Base-by-base conservation (phyloP, 2,888 invertebrate species). In the Drosophila mimica region DNA sequence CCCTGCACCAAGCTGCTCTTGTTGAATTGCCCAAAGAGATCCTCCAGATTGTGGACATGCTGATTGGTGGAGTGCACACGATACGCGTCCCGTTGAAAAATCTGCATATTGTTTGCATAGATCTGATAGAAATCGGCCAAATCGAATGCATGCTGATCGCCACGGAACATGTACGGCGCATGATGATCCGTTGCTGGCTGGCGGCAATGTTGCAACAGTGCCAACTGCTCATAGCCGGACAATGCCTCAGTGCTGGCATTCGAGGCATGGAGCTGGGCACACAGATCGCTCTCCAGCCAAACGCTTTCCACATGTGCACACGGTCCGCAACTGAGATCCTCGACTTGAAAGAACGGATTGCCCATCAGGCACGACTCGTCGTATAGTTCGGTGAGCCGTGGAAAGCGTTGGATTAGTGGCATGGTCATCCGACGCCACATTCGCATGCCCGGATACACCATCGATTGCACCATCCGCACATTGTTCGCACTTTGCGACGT, bases 301-400 rank as follows among this genome's bases (percentile, higher is more conserved):
- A 97, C 94, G 85, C 95, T 95, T 79, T 94, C 94, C 0, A 97
- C 95, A 83, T 94, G 94, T 88, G 95, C 95, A 88, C 97, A 98
- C 0, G 97, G 97, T 95, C 96, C 96, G 91, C 97, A 97, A 91
- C 97, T 97, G 94, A 97, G 95, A 87, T 97, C 96, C n/a, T 95
- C 94, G 13, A 97, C 95, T 91, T 95, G 95, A 91, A 97, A 98
- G 91, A 96, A 97, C 17, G 97, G 97, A 93, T 98, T 98, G 91
- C 96, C 95, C 81, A 97, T 93, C 43, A 98, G 93, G 91, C 97
- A 98, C 88, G 96, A 96, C 93, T 97, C 97, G 94, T 97, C 97
- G 88, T 98, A 97, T 51, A 96, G 94, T 92, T 96, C 97, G 95
- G 93, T 82, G 92, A 95, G 91, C 43, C 97, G 96, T 87, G 97